Percentiles rank a stretch among this genome's conserved stretches.
Conservation (phyloP, 2,888 invertebrate species). For the Trichogramma evanescens region DNA sequence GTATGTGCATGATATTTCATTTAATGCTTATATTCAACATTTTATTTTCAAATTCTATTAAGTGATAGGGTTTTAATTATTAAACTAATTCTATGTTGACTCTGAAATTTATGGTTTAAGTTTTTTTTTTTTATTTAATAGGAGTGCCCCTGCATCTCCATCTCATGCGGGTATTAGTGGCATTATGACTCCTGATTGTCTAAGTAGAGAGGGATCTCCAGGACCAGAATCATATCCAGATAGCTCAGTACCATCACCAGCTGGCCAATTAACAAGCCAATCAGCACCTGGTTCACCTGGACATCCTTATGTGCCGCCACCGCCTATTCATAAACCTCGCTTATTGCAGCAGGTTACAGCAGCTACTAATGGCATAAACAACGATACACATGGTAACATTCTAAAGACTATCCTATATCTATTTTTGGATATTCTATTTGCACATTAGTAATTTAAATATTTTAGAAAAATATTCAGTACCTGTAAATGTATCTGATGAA, state of each 20-base stretch:
- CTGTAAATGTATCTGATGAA: slow-evolving; percentile 50
- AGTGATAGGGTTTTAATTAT: too few relatives aligned
- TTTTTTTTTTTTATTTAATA: slow-evolving; percentile 34
- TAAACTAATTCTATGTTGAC: too few relatives aligned
- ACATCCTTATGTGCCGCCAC: slow-evolving; percentile 48
- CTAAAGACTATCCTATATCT: slow-evolving; percentile 28
- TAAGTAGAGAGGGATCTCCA: slow-evolving; percentile 89
- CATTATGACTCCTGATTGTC: slow-evolving; percentile 74
- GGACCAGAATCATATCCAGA: slow-evolving; percentile 64
- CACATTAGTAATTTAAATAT: not conserved
- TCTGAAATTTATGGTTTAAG: too few relatives aligned
- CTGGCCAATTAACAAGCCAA: slow-evolving; percentile 52
- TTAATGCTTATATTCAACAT: too few relatives aligned
- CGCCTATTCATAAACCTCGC: slow-evolving; percentile 31
- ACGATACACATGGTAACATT: slow-evolving; percentile 40
- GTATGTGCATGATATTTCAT: too few relatives aligned
- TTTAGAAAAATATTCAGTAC: slow-evolving; percentile 52
- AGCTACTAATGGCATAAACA: slow-evolving; percentile 43
- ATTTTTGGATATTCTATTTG: not conserved
- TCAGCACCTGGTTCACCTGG: slow-evolving; percentile 61
- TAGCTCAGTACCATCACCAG: slow-evolving; percentile 52
- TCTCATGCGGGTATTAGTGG: slow-evolving; percentile 84
- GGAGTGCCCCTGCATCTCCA: slow-evolving; percentile 91
- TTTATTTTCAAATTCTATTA: too few relatives aligned
- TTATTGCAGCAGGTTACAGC: slow-evolving; percentile 45